A percentile compares a stretch with the other conserved stretches of the same genome.
Evolutionary conservation across 2,888 invertebrate species (phyloP).

Genomic region (Gastrophysa polygoni): DNA sequence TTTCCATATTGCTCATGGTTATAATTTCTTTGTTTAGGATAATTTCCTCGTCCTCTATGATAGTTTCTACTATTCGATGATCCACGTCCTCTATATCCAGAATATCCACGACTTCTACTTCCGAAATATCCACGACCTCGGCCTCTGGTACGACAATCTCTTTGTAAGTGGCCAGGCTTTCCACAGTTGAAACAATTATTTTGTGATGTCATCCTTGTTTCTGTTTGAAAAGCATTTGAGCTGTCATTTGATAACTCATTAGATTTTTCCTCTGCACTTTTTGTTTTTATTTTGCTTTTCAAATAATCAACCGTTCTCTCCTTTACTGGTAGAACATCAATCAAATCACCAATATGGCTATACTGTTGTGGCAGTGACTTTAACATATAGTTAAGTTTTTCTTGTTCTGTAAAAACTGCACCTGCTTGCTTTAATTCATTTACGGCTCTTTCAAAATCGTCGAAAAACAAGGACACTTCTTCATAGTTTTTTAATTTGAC

Average conservation of each 20-base stretch:
- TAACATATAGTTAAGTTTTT: conserved; percentile 14
- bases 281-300: conserved; percentile 1
- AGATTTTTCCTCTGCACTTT: conserved; percentile 1
- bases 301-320: conserved; percentile 7
- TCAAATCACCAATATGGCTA: conserved; percentile 6
- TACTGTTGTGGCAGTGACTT: conserved; percentile 4
- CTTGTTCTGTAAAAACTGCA: conserved; percentile 5
- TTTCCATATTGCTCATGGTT: background rate
- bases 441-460: conserved; percentile 10
- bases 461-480: conserved; percentile 10
- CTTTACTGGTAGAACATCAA: conserved; percentile 8
- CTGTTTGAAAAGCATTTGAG: background rate
- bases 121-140: conserved; percentile 5
- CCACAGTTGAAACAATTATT: background rate
- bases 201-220: background rate
- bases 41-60: conserved; percentile 1
- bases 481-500: conserved; percentile 2
- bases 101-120: conserved; percentile 7
- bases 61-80: conserved; percentile 7
- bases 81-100: conserved; percentile 7
- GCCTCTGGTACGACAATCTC: conserved; percentile 3
- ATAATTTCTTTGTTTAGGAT: background rate
- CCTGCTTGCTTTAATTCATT: conserved; percentile 11
- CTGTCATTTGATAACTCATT: background rate
- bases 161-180: background rate